These are phyloP conservation scores for Porites divaricata DNA, from an alignment of 92 coral and sea anemone species.

Conservation along the genomic window DNA sequence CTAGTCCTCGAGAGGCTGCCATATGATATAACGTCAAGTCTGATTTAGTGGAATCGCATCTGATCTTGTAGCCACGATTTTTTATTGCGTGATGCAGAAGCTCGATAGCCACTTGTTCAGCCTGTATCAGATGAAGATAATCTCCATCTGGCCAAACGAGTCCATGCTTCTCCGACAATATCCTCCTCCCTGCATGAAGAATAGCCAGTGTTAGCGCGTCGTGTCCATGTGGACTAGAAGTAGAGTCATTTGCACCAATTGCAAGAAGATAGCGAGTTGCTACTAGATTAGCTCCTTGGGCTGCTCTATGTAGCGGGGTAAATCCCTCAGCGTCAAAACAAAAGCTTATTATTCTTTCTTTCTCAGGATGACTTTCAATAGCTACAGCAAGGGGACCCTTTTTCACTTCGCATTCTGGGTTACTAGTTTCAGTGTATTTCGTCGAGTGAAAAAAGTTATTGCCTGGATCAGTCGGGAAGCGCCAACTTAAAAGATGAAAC, in stretches of 20 bases:
- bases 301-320: slow-evolving; percentile 67
- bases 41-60: slow-evolving; percentile 22
- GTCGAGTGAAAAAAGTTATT: neutral
- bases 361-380: slow-evolving; percentile 47
- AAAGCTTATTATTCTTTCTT: slow-evolving; percentile 20
- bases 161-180: neutral
- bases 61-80: neutral
- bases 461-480: neutral
- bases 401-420: slow-evolving; percentile 11
- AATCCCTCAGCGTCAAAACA: slow-evolving; percentile 67
- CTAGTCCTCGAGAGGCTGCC: slow-evolving; percentile 74
- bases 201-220: slow-evolving; percentile 27
- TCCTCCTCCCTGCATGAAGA: slow-evolving; percentile 19
- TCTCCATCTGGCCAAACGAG: neutral
- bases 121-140: slow-evolving; percentile 12
- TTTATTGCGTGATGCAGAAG: slow-evolving; percentile 37
- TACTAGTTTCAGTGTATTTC: slow-evolving; percentile 50
- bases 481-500: slow-evolving; percentile 46
- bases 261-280: slow-evolving; percentile 37
- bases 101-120: slow-evolving; percentile 29
- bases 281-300: slow-evolving; percentile 69
- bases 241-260: slow-evolving; percentile 36
- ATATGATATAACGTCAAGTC: slow-evolving; percentile 52
- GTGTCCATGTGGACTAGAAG: slow-evolving; percentile 9
- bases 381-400: slow-evolving; percentile 34